phyloP scores from a whole-genome alignment of 1,140 invertebrate genomes.

The Ctenoplectra terminalis region DNA sequence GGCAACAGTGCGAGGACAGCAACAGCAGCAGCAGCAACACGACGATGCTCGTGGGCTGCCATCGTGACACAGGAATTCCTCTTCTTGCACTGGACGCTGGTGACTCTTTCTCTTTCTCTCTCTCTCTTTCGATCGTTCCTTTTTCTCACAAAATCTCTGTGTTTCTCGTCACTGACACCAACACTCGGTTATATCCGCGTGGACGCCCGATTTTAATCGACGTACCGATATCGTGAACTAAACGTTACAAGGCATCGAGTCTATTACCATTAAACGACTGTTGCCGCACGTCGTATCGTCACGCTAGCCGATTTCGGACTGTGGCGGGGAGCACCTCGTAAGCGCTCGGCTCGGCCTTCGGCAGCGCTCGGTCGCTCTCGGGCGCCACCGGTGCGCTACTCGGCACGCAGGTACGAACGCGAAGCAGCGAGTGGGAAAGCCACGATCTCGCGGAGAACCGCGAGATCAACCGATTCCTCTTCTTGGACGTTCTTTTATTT shows the following conservation, averaged over 20 bases:
- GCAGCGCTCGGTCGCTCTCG: conserved; percentile 54
- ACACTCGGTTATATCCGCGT: conserved; percentile 43
- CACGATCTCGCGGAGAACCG: conserved; percentile 60
- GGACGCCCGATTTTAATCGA: background rate
- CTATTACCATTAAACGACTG: conserved; percentile 49
- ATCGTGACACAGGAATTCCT: conserved; percentile 63
- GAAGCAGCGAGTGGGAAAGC: conserved; percentile 53
- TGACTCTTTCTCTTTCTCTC: too few species aligned
- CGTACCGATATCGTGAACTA: conserved; percentile 28
- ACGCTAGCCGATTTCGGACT: conserved; percentile 81
- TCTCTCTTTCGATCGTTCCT: conserved; percentile 17
- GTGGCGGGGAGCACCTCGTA: conserved; percentile 74
- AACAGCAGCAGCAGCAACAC: conserved; percentile 47
- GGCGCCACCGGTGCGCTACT: conserved; percentile 61
- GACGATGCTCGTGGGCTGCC: conserved; percentile 71
- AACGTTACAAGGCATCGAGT: conserved; percentile 61
- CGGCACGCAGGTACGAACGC: conserved; percentile 67
- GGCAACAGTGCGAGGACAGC: conserved; percentile 70
- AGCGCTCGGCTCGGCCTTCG: conserved; percentile 73
- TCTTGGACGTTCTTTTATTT: too few species aligned
- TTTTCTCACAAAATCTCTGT: conserved; percentile 5
- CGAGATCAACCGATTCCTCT: conserved; percentile 52
- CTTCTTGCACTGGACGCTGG: conserved; percentile 44
- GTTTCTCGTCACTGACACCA: conserved; percentile 52
- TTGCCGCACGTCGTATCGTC: conserved; percentile 73